A percentile compares a stretch with the other conserved stretches of the same genome.
Conservation (phyloP, 2,888 invertebrate genomes). For the Drosophila borborema region DNA sequence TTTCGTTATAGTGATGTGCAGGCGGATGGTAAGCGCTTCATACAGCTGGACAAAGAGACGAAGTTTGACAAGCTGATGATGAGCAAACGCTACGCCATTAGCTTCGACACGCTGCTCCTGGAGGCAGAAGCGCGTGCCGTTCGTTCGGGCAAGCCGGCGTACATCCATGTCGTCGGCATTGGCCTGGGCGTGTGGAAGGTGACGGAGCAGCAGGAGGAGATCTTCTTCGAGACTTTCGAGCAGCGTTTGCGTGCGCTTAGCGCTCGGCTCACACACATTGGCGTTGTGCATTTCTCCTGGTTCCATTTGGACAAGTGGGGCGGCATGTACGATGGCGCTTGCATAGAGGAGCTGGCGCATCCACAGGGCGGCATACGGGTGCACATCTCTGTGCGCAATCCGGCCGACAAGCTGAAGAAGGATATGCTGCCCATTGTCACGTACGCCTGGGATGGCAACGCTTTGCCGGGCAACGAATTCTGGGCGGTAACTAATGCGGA, state of each 20-base stretch:
- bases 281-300: conserved; percentile 65
- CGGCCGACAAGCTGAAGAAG: conserved; percentile 85
- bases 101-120: conserved; percentile 88
- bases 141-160: conserved; percentile 86
- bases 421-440: conserved; percentile 87
- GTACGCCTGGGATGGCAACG: conserved; percentile 91
- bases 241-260: conserved; percentile 86
- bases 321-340: conserved; percentile 85
- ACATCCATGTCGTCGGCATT: conserved; percentile 88
- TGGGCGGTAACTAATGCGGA: conserved; percentile 86
- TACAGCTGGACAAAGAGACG: conserved; percentile 30
- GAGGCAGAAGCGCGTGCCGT: conserved; percentile 88
- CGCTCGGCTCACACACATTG: conserved; percentile 43
- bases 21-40: conserved; percentile 36
- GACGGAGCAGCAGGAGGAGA: conserved; percentile 87
- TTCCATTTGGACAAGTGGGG: conserved; percentile 82
- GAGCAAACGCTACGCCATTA: conserved; percentile 86
- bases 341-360: conserved; percentile 67
- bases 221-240: conserved; percentile 88
- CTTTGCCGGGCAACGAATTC: conserved; percentile 90
- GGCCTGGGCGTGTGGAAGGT: conserved; percentile 89
- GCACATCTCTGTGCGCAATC: conserved; percentile 86
- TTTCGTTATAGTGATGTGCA: conserved; percentile 57
- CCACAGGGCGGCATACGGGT: conserved; percentile 86
- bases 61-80: conserved; percentile 81